Evolutionary conservation across 1,140 invertebrate genomes (phyloP).

Genomic region (Oppia nitens): DNA sequence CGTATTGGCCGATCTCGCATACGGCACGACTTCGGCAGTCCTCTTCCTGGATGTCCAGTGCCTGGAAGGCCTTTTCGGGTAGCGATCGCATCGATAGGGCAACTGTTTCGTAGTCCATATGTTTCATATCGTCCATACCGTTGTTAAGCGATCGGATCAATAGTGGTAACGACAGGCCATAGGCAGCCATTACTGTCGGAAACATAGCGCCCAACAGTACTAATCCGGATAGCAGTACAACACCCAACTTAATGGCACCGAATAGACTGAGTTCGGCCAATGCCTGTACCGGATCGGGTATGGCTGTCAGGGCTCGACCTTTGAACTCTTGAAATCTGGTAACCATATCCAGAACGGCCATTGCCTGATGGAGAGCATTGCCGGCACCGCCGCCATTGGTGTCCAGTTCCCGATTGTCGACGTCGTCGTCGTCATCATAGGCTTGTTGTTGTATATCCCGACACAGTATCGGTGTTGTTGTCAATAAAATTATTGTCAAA

Average conservation of each 20-base stretch:
- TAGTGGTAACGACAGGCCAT: neutral
- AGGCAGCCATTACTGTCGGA: neutral
- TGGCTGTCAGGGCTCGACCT: neutral
- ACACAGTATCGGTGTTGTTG: no score
- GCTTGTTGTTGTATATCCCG: no score
- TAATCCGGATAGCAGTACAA: neutral
- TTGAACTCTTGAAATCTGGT: neutral
- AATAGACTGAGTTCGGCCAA: neutral
- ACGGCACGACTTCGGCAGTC: constrained; percentile 6
- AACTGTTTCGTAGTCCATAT: constrained; percentile 4
- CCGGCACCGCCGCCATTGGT: no score
- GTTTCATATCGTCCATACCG: neutral
- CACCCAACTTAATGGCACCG: neutral
- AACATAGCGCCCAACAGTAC: neutral
- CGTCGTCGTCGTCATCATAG: no score
- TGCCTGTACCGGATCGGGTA: neutral
- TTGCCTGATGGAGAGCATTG: neutral
- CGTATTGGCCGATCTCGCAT: constrained; percentile 6
- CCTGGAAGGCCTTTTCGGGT: neutral
- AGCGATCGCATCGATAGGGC: neutral
- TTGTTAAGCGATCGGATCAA: neutral
- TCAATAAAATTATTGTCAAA: no score
- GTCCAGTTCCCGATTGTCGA: no score
- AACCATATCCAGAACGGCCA: neutral
- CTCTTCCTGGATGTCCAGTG: neutral